These are phyloP conservation scores for Xiphophorus maculatus DNA, from an alignment of 2,113 vertebrate species.

Conservation along the genomic window DNA sequence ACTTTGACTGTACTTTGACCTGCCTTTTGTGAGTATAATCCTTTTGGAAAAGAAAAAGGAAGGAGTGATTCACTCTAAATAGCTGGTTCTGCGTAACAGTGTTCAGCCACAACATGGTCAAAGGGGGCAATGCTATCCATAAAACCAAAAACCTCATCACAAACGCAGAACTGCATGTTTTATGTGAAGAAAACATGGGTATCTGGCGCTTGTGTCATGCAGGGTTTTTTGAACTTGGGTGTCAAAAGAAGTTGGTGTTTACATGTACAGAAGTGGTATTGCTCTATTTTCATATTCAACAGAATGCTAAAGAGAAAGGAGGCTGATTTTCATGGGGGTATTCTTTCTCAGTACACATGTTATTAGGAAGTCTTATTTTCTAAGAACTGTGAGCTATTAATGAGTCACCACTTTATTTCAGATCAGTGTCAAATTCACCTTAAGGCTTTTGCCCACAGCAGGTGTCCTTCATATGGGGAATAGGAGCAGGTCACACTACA, in stretches of 20 bases:
- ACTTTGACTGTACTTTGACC: slow-evolving; percentile 54
- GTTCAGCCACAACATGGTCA: slow-evolving; percentile 45
- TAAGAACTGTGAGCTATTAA: slow-evolving; percentile 16
- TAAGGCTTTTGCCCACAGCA: neutral
- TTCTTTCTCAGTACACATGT: neutral
- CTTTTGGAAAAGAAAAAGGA: slow-evolving; percentile 14
- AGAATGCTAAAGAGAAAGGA: slow-evolving; percentile 31
- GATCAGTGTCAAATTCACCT: slow-evolving; percentile 17
- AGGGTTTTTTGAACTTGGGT: slow-evolving; percentile 11
- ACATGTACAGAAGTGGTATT: slow-evolving; percentile 5
- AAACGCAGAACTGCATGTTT: slow-evolving; percentile 28
- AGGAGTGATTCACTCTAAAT: slow-evolving; percentile 58
- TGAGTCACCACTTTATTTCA: slow-evolving; percentile 22
- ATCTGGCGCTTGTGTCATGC: slow-evolving; percentile 33
- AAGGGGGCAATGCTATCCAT: slow-evolving; percentile 8
- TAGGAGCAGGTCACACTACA: slow-evolving; percentile 1
- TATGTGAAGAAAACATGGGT: slow-evolving; percentile 26
- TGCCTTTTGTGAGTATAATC: slow-evolving; percentile 39
- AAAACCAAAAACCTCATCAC: slow-evolving; percentile 36
- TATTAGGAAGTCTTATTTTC: slow-evolving; percentile 10
- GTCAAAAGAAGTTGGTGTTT: slow-evolving; percentile 6
- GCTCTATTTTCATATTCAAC: slow-evolving; percentile 67
- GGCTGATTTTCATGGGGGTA: slow-evolving; percentile 47
- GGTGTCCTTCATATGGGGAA: neutral
- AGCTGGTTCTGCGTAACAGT: slow-evolving; percentile 35